phyloP scores from a whole-genome alignment of 2,113 vertebrate genomes.

The Speoplatyrhinus poulsoni region DNA sequence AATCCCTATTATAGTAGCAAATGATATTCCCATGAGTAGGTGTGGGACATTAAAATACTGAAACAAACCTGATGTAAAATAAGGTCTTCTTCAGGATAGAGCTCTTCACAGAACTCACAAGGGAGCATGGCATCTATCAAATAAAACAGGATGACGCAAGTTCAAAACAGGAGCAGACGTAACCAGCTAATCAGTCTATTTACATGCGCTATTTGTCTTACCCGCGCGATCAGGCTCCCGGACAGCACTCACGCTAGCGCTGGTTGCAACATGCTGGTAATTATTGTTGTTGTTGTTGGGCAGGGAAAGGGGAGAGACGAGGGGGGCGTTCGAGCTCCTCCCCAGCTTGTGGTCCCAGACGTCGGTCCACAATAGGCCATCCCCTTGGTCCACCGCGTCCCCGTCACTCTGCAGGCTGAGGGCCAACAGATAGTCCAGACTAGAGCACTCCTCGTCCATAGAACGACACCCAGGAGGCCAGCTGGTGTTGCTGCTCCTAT shows the following conservation, averaged over 20 bases:
- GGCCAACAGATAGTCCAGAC: slow-evolving; percentile 87
- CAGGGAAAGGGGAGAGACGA: slow-evolving; percentile 36
- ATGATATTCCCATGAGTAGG: background rate
- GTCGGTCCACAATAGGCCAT: slow-evolving; percentile 68
- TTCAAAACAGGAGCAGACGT: background rate
- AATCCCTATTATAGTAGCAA: background rate
- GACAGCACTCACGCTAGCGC: slow-evolving; percentile 32
- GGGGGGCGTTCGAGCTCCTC: slow-evolving; percentile 44
- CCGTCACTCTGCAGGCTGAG: slow-evolving; percentile 86
- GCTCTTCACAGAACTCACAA: slow-evolving; percentile 96
- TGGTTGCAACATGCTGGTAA: slow-evolving; percentile 39
- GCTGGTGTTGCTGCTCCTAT: slow-evolving; percentile 50
- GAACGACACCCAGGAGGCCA: slow-evolving; percentile 58
- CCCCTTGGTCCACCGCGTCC: slow-evolving; percentile 58
- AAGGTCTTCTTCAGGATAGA: slow-evolving; percentile 91
- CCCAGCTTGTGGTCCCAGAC: slow-evolving; percentile 71
- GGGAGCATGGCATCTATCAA: slow-evolving; percentile 82
- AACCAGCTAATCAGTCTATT: background rate
- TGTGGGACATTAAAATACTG: background rate
- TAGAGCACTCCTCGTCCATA: slow-evolving; percentile 72
- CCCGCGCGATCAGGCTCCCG: slow-evolving; percentile 58
- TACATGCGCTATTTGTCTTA: slow-evolving; percentile 5
- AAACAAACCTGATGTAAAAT: slow-evolving; percentile 92
- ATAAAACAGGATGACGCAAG: background rate
- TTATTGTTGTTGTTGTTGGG: slow-evolving; percentile 71